Percentiles rank a stretch among this genome's conserved stretches.
Conservation (phyloP, 1,140 invertebrate species). For the Plutomurus gul region DNA sequence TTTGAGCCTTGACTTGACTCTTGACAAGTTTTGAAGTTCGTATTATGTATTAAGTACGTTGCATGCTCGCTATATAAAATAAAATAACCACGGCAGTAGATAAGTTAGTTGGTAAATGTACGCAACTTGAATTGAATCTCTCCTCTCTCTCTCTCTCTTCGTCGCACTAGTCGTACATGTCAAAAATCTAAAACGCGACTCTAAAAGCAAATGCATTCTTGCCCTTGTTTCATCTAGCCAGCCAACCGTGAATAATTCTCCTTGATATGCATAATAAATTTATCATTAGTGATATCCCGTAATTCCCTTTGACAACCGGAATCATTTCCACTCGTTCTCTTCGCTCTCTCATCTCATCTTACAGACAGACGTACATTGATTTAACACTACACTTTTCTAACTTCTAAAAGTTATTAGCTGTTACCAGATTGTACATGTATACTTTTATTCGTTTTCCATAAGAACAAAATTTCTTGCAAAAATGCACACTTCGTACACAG, state of each 20-base stretch:
- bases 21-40: background rate
- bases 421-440: no score
- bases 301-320: constrained; percentile 28
- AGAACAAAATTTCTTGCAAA: no score
- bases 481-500: no score
- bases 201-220: background rate
- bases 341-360: background rate
- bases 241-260: constrained; percentile 12
- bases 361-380: no score
- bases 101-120: no score
- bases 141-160: no score
- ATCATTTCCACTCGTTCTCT: background rate
- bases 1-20: background rate
- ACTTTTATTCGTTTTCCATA: no score
- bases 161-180: no score
- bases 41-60: background rate
- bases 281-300: constrained; percentile 35
- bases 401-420: no score
- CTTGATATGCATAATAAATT: constrained; percentile 35
- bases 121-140: background rate
- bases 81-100: no score
- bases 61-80: no score
- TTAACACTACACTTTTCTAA: no score
- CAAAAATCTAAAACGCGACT: background rate
- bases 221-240: constrained; percentile 17